These are phyloP conservation scores for Thereva unica DNA, from an alignment of 2,888 invertebrate genomes.

Conservation along the genomic window DNA sequence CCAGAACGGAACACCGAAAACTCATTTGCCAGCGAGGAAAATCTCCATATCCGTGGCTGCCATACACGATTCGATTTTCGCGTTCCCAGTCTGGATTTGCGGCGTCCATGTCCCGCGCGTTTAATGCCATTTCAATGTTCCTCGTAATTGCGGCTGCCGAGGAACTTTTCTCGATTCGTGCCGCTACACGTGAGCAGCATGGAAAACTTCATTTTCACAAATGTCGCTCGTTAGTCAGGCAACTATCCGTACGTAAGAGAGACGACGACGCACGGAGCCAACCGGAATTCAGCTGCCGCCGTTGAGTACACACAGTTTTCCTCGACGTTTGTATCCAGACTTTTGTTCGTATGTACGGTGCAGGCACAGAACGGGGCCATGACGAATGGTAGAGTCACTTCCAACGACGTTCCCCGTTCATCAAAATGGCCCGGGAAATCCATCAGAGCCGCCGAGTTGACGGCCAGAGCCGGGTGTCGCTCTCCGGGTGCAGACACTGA, in stretches of 20 bases:
- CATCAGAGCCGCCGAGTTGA: conserved; percentile 43
- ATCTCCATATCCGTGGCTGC: not conserved
- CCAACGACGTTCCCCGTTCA: conserved; percentile 56
- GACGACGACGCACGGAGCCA: not conserved
- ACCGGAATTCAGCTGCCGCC: conserved; percentile 9
- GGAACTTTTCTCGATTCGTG: conserved; percentile 8
- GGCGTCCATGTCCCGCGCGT: conserved; percentile 6
- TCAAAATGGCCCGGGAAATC: conserved; percentile 52
- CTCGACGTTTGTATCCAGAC: too few relatives aligned
- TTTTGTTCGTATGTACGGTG: too few relatives aligned
- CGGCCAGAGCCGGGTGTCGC: not conserved
- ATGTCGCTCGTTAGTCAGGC: conserved; percentile 22
- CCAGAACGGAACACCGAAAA: conserved; percentile 23
- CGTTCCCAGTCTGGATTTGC: not conserved
- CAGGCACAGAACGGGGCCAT: not conserved
- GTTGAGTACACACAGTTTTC: not conserved
- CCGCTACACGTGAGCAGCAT: conserved; percentile 20
- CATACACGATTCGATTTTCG: not conserved
- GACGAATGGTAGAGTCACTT: conserved; percentile 52
- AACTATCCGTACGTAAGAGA: not conserved
- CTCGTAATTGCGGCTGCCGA: conserved; percentile 30
- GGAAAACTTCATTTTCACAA: conserved; percentile 32
- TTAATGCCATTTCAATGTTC: conserved; percentile 29
- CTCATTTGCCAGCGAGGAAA: conserved; percentile 9
- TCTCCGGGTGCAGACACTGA: not conserved